Evolutionary conservation across 2,113 vertebrate species (phyloP), one percentile per base, ranked within the genome.

Genomic region (Himantopus leucocephalus): DNA sequence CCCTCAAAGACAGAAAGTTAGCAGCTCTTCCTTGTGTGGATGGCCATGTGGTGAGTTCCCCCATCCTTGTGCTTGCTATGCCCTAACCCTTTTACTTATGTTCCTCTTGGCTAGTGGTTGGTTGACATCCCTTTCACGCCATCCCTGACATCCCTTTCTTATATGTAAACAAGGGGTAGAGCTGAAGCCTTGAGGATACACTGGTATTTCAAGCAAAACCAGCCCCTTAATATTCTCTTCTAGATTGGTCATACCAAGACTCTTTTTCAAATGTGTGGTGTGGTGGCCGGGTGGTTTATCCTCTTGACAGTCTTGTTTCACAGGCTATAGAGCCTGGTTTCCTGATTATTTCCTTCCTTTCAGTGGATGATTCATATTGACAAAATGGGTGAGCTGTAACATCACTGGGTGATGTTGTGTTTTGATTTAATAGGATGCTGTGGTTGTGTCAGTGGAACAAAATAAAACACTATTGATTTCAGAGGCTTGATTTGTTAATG

Each of bases 391-490:
- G 64, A 90, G 20, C 70, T 75, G 30, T 52, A 90, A 34, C 76
- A 89, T 63, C 75, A 27, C 29, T 47, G 45, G 47, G 60, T 55
- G 70, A 58, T 83, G 80, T 29, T 86, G 47, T 22, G 9, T 88
- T 96, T 90, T 88, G 85, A 93, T 94, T 95, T 90, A 72, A 93
- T 80, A 62, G 80, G 64, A 47, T 50, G 64, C 56, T 78, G 35
- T 2, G 11, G 68, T 74, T 91, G 34, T 96, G 76, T 82, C 73
- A 86, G 60, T 64, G 78, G 73, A 96, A 93, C 92, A 93, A 96
- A 96, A 96, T 91, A 93, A 95, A 91, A 24, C 59, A 75, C 32
- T 76, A 97, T 96, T 78, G 94, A 97, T 96, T 94, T 96, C 43
- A 72, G 71, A 34, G 56, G 58, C 50, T 85, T 90, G 59, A 95